These are phyloP conservation scores for Corythoichthys haematopterus DNA, from an alignment of 2,113 vertebrate species.

Conservation along the genomic window DNA sequence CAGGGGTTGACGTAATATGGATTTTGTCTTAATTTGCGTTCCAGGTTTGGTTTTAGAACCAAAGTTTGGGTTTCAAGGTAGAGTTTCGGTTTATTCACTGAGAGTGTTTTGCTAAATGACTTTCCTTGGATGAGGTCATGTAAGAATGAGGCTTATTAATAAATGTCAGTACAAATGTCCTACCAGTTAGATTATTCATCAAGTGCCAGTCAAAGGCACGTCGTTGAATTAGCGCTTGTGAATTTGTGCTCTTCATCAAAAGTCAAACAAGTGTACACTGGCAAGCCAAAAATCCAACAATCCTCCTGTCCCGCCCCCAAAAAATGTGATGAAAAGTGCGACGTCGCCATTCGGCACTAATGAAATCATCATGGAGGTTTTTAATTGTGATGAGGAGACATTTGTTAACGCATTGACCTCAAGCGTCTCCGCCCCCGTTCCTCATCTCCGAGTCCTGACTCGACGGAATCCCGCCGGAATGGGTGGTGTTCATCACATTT, in stretches of 20 bases:
- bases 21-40: no score
- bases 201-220: conserved; percentile 41
- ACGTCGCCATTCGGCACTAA: conserved; percentile 64
- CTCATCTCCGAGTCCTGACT: conserved; percentile 67
- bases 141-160: not conserved
- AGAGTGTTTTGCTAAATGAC: not conserved
- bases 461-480: conserved; percentile 55
- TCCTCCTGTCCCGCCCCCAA: conserved; percentile 54
- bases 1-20: no score
- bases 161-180: not conserved
- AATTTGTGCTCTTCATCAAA: conserved; percentile 68
- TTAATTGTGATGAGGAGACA: conserved; percentile 69
- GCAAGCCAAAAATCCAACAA: conserved; percentile 54
- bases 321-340: conserved; percentile 32
- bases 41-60: no score
- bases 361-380: conserved; percentile 66
- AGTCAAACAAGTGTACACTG: conserved; percentile 50
- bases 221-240: conserved; percentile 64
- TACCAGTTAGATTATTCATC: not conserved
- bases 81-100: not conserved
- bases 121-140: not conserved
- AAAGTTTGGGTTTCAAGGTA: not conserved
- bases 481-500: conserved; percentile 63
- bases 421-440: conserved; percentile 57
- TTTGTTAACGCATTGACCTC: conserved; percentile 68